Percentiles rank a stretch among this genome's conserved stretches.
phyloP scores from a whole-genome alignment of 2,797 vertebrate genomes.

The Delichon dasypus region DNA sequence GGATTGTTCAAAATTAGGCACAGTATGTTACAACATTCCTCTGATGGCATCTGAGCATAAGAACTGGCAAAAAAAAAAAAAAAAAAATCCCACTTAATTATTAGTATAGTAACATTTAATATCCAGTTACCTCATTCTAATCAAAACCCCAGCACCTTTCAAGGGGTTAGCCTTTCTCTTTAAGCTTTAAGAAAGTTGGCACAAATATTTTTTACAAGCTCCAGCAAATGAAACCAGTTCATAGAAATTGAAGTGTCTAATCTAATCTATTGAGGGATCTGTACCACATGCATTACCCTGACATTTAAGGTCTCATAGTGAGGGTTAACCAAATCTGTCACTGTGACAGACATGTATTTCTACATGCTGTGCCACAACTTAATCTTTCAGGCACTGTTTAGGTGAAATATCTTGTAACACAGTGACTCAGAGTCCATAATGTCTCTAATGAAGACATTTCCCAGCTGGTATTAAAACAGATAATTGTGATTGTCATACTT shows the following conservation, averaged over 20 bases:
- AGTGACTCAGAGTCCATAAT: not conserved
- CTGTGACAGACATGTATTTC: constrained; percentile 36
- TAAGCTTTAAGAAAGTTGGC: constrained; percentile 3
- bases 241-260: constrained; percentile 47
- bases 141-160: not conserved
- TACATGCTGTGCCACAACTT: constrained; percentile 33
- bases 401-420: not conserved
- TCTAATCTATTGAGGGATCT: constrained; percentile 43
- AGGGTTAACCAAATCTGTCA: constrained; percentile 55
- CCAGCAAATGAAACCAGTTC: constrained; percentile 5
- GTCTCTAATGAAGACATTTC: constrained; percentile 27
- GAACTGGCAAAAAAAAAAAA: not conserved
- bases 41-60: not conserved
- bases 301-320: constrained; percentile 48
- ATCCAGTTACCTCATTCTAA: not conserved
- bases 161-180: not conserved
- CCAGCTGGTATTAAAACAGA: not conserved
- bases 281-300: constrained; percentile 35
- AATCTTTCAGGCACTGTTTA: not conserved
- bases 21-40: not conserved
- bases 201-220: constrained; percentile 31
- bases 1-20: not conserved
- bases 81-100: not conserved
- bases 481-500: constrained; percentile 21
- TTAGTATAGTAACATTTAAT: not conserved